Base-by-base conservation (phyloP, 1,140 invertebrate species). In the Euwallacea fornicatus region DNA sequence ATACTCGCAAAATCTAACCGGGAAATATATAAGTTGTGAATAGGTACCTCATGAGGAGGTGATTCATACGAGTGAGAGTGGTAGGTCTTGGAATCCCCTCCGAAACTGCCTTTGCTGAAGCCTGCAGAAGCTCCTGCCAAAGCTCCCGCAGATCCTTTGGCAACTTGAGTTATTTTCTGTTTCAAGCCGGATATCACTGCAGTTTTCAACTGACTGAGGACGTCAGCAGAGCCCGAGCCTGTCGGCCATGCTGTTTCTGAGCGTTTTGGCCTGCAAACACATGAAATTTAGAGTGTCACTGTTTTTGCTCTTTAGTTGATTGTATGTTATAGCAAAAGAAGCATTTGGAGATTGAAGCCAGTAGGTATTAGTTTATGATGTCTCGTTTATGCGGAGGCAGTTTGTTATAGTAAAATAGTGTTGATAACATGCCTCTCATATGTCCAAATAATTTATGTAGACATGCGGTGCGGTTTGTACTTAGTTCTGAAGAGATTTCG, bases 91-190 rank as follows among this genome's bases (percentile, higher is more conserved):
- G 56, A 76, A 85, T 85, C 73, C 80, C 81, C 43, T 77, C 81
- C 54, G 83, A 77, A 42, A 70, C 84, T 84, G 44, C 85, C 83
- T 10, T 84, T 83, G 67, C 86, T 87, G 73, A 85, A 85, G 10
- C 85, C 85, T 84, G 42, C 85, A 84, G 66, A 87, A 78, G 66
- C 86, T 83, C 3, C 84, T 42, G 61, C 83, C 0, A 84, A 82
- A 9, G 84, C 85, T 9, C 82, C 81, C 6, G 85, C 84, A 2
- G 85, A 86, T 7, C 84, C 83, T 72, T 84, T 83, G 0, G 84
- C 84, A 7, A 86, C 69, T 41, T 86, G 81, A 0, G 83, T 83
- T 7, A 88, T 80, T 78, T 88, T 88, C 47, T 83, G 84, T 70
- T 86, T 82, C 33, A 89, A 74, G 0, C 85, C 85, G 13, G 84